Conservation (phyloP, 2,113 vertebrate genomes). For the Hyperopisus bebe region DNA sequence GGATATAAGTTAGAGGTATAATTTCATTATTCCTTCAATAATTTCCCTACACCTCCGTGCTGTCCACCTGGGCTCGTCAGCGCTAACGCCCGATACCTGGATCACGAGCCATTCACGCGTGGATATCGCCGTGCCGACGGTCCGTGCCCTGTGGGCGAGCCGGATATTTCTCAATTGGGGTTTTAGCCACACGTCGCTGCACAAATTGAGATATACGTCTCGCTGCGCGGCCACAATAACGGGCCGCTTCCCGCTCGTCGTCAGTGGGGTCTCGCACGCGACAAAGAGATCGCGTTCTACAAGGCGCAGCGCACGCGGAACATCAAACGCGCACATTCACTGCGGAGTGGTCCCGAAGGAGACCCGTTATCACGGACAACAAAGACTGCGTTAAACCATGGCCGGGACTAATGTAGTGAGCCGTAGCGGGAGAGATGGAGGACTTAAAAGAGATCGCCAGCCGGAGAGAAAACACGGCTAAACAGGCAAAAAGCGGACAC, state of each 20-base stretch:
- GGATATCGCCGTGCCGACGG: not conserved
- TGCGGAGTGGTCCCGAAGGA: not conserved
- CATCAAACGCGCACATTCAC: not conserved
- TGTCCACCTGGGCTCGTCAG: conserved; percentile 1
- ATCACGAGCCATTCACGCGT: not conserved
- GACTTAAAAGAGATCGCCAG: not conserved
- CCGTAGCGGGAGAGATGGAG: not conserved
- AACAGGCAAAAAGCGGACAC: not conserved
- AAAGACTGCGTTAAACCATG: not conserved
- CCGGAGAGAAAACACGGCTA: not conserved
- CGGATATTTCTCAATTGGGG: not conserved
- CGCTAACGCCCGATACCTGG: not conserved
- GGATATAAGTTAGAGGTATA: not conserved
- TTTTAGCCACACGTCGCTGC: not conserved
- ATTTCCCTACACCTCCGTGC: not conserved
- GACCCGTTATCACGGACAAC: not conserved
- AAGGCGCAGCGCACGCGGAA: not conserved
- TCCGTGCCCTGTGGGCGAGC: not conserved
- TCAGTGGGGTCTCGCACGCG: not conserved
- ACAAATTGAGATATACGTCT: conserved; percentile 2
- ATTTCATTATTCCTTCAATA: not conserved
- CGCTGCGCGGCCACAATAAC: not conserved
- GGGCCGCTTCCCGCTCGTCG: not conserved
- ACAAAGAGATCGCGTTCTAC: not conserved
- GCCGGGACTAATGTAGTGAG: not conserved